Conservation (phyloP, 2,113 vertebrate species). For the Gopherus evgoodei region DNA sequence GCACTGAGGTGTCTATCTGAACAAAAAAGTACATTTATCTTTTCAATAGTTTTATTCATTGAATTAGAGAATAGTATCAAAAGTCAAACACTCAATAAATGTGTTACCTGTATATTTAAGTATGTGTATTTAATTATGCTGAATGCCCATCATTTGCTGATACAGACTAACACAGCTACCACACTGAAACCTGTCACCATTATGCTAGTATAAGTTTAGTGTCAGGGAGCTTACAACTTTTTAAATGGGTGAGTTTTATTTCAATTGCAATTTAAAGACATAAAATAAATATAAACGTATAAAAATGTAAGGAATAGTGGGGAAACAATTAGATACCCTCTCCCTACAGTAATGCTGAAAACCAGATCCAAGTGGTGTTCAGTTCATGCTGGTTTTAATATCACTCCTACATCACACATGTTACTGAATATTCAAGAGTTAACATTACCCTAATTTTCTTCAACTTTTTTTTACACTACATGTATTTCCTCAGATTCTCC, state of each 20-base stretch:
- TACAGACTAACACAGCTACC: too few species aligned
- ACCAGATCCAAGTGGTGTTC: neutral
- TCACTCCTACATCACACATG: neutral
- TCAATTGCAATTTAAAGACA: neutral
- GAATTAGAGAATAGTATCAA: neutral
- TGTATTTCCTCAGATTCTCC: neutral
- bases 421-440: neutral
- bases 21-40: neutral
- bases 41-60: neutral
- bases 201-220: neutral
- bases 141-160: neutral
- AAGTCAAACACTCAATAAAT: neutral
- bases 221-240: neutral
- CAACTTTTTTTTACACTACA: neutral
- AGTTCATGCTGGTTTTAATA: neutral
- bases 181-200: too few species aligned
- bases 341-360: neutral
- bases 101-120: neutral
- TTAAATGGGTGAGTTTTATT: neutral
- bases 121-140: neutral
- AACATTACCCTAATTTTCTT: neutral
- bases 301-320: neutral
- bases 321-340: neutral
- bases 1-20: neutral
- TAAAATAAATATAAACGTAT: neutral